phyloP scores from a whole-genome alignment of 1,140 invertebrate genomes.

The Zaprionus inermis region DNA sequence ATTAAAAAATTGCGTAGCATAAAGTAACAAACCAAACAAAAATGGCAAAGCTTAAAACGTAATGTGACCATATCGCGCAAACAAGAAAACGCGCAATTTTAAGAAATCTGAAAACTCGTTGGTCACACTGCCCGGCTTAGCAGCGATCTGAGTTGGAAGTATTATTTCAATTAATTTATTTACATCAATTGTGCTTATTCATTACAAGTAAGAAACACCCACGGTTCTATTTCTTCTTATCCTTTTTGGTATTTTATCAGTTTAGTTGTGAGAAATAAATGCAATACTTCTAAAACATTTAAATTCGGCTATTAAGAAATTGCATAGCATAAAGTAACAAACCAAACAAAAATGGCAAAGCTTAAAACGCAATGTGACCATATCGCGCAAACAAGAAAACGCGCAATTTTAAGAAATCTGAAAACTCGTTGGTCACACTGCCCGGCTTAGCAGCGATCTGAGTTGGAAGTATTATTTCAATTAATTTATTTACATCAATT shows the following conservation, averaged over 20 bases:
- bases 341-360: constrained; percentile 51
- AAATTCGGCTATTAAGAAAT: constrained; percentile 27
- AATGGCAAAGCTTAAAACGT: constrained; percentile 33
- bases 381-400: not conserved
- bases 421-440: constrained; percentile 15
- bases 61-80: constrained; percentile 28
- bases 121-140: constrained; percentile 27
- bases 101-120: not conserved
- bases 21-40: constrained; percentile 54
- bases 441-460: not conserved
- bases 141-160: not conserved
- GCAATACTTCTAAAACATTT: constrained; percentile 30
- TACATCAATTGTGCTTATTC: constrained; percentile 9
- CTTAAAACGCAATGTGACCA: constrained; percentile 35
- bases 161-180: constrained; percentile 6
- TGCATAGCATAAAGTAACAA: constrained; percentile 45
- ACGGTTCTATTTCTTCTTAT: too few relatives aligned
- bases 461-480: not conserved
- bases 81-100: not conserved
- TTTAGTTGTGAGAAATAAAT: not conserved
- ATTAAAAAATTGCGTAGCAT: constrained; percentile 42
- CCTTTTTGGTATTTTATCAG: constrained; percentile 41
- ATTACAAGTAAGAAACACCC: constrained; percentile 8
- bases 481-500: constrained; percentile 13
- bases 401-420: not conserved